Evolutionary conservation across 2,888 invertebrate species (phyloP).

Genomic region (Lordiphosa fenestrarum): DNA sequence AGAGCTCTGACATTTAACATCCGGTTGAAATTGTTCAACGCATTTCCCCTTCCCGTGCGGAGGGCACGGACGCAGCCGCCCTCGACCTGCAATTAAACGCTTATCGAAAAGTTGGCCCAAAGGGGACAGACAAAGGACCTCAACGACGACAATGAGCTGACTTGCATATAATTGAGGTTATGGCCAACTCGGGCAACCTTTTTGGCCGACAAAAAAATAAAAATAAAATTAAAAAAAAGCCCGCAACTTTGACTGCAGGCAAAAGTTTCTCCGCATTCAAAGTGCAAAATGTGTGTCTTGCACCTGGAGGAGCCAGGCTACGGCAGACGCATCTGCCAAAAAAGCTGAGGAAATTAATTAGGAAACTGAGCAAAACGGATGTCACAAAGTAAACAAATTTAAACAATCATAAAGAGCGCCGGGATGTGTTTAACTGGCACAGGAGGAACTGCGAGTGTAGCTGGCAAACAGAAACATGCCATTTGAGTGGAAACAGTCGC

Average conservation of each 20-base stretch:
- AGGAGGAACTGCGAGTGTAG: too few relatives aligned
- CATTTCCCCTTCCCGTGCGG: conserved; percentile 35
- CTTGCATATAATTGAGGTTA: conserved; percentile 58
- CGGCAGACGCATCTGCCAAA: conserved; percentile 31
- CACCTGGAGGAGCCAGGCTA: not conserved
- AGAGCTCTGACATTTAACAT: conserved; percentile 62
- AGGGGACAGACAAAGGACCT: conserved; percentile 10
- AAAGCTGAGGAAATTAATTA: conserved; percentile 59
- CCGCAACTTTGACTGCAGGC: conserved; percentile 8
- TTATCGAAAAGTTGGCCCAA: conserved; percentile 61
- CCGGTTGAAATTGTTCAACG: conserved; percentile 66
- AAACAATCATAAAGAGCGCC: too few relatives aligned
- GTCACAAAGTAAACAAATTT: conserved; percentile 12
- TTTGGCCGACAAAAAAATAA: conserved; percentile 19
- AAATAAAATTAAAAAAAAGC: conserved; percentile 12
- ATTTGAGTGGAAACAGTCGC: too few relatives aligned
- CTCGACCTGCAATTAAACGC: conserved; percentile 66
- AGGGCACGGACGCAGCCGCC: conserved; percentile 3
- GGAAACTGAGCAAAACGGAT: conserved; percentile 35
- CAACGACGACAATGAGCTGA: conserved; percentile 41
- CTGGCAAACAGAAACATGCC: too few relatives aligned
- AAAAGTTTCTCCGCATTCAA: conserved; percentile 30
- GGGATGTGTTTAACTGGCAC: too few relatives aligned
- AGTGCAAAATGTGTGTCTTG: conserved; percentile 37
- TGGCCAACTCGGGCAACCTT: conserved; percentile 30